Evolutionary conservation across 2,113 vertebrate species (phyloP), one percentile per base, ranked within the genome.

Genomic region (Cheirogaleus medius): DNA sequence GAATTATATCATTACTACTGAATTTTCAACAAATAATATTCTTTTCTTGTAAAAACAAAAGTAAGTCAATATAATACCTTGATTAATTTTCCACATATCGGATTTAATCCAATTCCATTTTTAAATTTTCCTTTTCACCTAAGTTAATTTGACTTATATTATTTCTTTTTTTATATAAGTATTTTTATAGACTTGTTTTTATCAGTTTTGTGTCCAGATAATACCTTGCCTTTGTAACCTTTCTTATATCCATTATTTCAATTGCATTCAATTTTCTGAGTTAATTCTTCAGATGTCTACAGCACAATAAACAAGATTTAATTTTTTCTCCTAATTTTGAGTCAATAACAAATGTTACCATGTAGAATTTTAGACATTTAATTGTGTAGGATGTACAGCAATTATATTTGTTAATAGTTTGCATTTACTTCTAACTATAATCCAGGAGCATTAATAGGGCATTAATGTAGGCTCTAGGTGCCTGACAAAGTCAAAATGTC

Each of bases 401-500:
- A 37, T 47, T 86, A 56, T 54, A 60, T 56, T 42, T 64, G n/a
- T 78, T 66, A 66, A 54, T 3, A n/a, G 17, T 66, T 87, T 88
- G 58, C 8, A 68, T 92, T 76, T 13, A 56, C 37, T 90, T 87
- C 60, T 95, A 76, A 84, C 54, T 87, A 87, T 29, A 88, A 56
- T 25, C 39, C 60, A 84, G 86, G 56, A 54, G 37, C 34, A 39
- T 17, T 42, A 80, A 34, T 12, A 94, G 32, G n/a, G 69, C 49
- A 83, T n/a, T n/a, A 84, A 5, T 5, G 37, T 34, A 87, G 64
- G 44, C 15, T 80, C 42, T 32, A 49, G 54, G 23, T 27, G 21
- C 21, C 32, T 60, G 18, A 76, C 80, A 92, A 92, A n/a, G 56
- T 94, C 60, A 92, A 71, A 90, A 95, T 29, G 84, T 80, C 69